A percentile compares a stretch with the other conserved stretches of the same genome.
phyloP scores from a whole-genome alignment of 2,888 invertebrate genomes.

The Hirtodrosophila histrioides region DNA sequence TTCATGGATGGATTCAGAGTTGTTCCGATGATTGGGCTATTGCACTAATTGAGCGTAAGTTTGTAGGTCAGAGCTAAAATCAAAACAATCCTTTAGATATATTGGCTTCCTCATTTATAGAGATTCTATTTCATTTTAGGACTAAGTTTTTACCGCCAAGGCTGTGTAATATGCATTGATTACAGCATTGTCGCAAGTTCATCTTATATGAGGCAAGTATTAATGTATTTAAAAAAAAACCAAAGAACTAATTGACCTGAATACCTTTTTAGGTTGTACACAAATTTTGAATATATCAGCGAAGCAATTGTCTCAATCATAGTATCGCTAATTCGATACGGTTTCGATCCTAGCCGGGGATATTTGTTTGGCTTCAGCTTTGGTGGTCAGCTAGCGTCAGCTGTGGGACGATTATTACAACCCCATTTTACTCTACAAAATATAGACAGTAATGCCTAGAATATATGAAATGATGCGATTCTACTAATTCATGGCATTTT shows the following conservation, averaged over 20 bases:
- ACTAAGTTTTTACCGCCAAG: slow-evolving; percentile 78
- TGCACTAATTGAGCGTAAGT: slow-evolving; percentile 77
- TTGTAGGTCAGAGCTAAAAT: neutral
- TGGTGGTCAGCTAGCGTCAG: slow-evolving; percentile 82
- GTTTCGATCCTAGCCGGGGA: slow-evolving; percentile 71
- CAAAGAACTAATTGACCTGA: neutral
- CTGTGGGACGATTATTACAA: slow-evolving; percentile 75
- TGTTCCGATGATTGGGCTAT: slow-evolving; percentile 80
- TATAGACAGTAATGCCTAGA: slow-evolving; percentile 78
- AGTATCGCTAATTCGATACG: slow-evolving; percentile 64
- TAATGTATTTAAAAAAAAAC: neutral
- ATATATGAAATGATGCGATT: neutral
- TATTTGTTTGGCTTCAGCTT: slow-evolving; percentile 84
- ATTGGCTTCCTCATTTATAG: neutral
- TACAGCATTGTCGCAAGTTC: slow-evolving; percentile 76
- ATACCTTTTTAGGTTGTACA: slow-evolving; percentile 54
- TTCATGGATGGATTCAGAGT: slow-evolving; percentile 83
- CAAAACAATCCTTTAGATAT: neutral
- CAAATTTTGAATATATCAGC: slow-evolving; percentile 73
- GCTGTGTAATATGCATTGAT: slow-evolving; percentile 83
- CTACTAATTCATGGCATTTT: neutral
- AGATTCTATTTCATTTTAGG: slow-evolving; percentile 59
- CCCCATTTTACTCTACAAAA: slow-evolving; percentile 68
- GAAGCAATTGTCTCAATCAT: slow-evolving; percentile 71
- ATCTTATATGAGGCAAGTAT: slow-evolving; percentile 75